phyloP scores from a whole-genome alignment of 2,797 vertebrate genomes.

The Phrynocephalus forsythii region DNA sequence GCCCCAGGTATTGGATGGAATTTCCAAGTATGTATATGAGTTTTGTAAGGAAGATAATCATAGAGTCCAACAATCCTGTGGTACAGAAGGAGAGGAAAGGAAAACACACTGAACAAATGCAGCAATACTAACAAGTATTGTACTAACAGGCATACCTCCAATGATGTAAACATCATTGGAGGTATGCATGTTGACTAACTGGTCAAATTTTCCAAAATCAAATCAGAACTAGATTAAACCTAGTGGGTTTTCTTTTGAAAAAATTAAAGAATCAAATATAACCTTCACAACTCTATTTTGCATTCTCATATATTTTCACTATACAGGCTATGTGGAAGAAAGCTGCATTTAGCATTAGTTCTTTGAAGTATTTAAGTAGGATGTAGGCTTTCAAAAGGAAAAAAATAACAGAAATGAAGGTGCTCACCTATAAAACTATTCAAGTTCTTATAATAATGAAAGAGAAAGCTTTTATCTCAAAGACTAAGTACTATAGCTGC shows the following conservation, averaged over 20 bases:
- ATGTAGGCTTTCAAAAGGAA: conserved; percentile 18
- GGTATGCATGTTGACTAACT: not conserved
- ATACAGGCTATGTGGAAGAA: conserved; percentile 19
- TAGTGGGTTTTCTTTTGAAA: not conserved
- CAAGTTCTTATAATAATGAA: conserved; percentile 23
- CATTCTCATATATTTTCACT: not conserved
- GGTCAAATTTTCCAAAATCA: not conserved
- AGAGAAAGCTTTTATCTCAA: conserved; percentile 2
- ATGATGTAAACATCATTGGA: not conserved
- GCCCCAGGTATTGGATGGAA: not conserved
- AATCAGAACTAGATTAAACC: not conserved
- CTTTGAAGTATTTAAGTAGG: conserved; percentile 19
- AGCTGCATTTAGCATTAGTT: not conserved
- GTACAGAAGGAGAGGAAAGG: not conserved
- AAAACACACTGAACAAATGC: too few relatives aligned
- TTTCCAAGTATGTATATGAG: not conserved
- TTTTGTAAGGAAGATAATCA: not conserved
- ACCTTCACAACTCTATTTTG: not conserved
- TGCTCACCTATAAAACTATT: conserved; percentile 18
- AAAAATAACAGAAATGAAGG: not conserved
- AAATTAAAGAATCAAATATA: not conserved
- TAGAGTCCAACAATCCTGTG: not conserved
- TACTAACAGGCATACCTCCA: too few relatives aligned
- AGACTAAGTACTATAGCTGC: not conserved
- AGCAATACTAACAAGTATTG: too few relatives aligned